Percentiles rank a stretch among this genome's conserved stretches.
Evolutionary conservation across 2,888 invertebrate species (phyloP).

Genomic region (Nemoura dubitans): DNA sequence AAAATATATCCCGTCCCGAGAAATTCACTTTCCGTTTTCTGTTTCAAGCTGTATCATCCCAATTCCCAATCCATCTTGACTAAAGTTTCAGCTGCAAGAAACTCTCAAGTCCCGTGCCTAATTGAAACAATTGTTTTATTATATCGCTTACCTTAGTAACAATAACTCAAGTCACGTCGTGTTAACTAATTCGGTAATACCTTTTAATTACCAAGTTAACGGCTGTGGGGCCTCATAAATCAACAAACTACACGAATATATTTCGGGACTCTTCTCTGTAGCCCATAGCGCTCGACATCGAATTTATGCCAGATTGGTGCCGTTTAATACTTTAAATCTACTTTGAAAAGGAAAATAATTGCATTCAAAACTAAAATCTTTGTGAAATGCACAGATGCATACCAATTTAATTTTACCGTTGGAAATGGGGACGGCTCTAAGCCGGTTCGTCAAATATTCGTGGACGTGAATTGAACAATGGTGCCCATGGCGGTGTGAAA

Average conservation of each 20-base stretch:
- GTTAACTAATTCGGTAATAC: slow-evolving; percentile 5
- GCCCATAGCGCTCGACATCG: neutral
- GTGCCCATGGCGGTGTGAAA: neutral
- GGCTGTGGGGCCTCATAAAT: neutral
- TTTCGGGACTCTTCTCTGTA: neutral
- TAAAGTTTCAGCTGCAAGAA: no score
- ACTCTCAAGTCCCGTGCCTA: neutral
- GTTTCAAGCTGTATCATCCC: no score
- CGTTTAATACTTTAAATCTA: neutral
- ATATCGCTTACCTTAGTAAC: neutral
- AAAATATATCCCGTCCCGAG: no score
- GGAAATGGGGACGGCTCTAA: neutral
- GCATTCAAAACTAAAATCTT: neutral
- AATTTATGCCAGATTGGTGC: neutral
- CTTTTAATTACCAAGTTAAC: neutral
- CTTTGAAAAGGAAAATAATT: neutral
- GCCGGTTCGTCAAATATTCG: neutral
- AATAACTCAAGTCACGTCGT: neutral
- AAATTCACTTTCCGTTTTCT: no score
- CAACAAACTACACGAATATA: neutral
- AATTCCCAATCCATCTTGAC: no score
- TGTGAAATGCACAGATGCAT: neutral
- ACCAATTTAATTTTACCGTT: neutral
- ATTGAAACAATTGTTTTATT: neutral
- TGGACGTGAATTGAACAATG: neutral